A percentile compares a stretch with the other conserved stretches of the same genome.
These are phyloP conservation scores for Noctua janthe DNA, from an alignment of 2,888 invertebrate species.

Conservation along the genomic window DNA sequence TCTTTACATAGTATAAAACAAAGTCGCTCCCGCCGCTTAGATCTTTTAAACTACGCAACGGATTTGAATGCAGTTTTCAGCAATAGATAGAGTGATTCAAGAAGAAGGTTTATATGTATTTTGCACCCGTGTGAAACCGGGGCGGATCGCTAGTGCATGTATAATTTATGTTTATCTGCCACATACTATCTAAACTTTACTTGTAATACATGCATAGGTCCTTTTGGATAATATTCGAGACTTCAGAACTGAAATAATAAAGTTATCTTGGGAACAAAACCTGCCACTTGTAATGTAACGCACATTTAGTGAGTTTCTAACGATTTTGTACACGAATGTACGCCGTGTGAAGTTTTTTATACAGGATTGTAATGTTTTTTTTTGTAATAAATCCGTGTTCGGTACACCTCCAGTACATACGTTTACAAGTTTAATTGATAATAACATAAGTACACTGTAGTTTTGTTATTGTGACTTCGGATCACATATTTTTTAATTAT, in stretches of 20 bases:
- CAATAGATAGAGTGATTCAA: too few species aligned
- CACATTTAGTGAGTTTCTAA: constrained; percentile 43
- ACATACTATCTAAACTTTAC: constrained; percentile 33
- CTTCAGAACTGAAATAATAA: constrained; percentile 14
- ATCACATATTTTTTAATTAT: constrained; percentile 84
- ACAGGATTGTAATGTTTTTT: constrained; percentile 54
- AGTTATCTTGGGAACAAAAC: constrained; percentile 13
- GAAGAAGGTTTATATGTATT: too few species aligned
- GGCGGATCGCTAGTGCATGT: neutral
- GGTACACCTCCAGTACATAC: constrained; percentile 66
- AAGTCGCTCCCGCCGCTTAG: too few species aligned
- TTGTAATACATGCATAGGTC: constrained; percentile 28
- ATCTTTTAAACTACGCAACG: too few species aligned
- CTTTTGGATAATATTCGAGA: constrained; percentile 30
- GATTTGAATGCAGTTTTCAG: too few species aligned
- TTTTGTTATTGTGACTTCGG: constrained; percentile 80
- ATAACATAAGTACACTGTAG: constrained; percentile 71
- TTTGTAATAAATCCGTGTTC: constrained; percentile 50
- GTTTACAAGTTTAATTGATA: constrained; percentile 64
- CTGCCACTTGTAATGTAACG: constrained; percentile 32
- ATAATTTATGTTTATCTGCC: constrained; percentile 31
- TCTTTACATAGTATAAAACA: too few species aligned
- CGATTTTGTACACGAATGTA: constrained; percentile 53
- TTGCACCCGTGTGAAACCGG: too few species aligned
- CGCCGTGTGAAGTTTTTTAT: constrained; percentile 40